phyloP scores from a whole-genome alignment of 2,113 vertebrate species.

The Cyprinodon brontotheroides region DNA sequence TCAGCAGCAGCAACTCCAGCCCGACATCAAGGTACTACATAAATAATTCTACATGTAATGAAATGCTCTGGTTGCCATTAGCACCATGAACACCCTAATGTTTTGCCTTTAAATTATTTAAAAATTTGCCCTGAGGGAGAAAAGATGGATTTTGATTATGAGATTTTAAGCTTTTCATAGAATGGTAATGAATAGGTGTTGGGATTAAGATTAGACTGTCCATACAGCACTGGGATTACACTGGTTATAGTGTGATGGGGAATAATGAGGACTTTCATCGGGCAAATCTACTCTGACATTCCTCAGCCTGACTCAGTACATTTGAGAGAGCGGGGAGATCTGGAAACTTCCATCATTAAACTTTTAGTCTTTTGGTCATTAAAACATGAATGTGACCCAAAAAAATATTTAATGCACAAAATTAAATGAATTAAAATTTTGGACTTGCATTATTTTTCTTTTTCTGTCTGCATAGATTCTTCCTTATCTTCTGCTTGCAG shows the following conservation, averaged over 20 bases:
- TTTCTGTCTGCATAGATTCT: slow-evolving; percentile 14
- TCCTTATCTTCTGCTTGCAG: slow-evolving; percentile 9
- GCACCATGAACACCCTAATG: not conserved
- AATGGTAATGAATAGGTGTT: slow-evolving; percentile 22
- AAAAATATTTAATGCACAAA: slow-evolving; percentile 1
- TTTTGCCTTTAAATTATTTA: slow-evolving; percentile 1
- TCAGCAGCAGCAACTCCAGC: slow-evolving; percentile 90
- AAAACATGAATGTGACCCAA: slow-evolving; percentile 17
- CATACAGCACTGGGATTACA: slow-evolving; percentile 59
- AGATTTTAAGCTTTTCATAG: slow-evolving; percentile 21
- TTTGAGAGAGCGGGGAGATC: not conserved
- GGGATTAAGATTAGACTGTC: slow-evolving; percentile 50
- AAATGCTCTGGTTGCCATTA: not conserved
- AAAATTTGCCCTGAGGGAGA: not conserved
- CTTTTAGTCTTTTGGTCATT: slow-evolving; percentile 39
- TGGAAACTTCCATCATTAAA: slow-evolving; percentile 32
- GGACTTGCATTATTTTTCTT: not conserved
- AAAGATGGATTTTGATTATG: slow-evolving; percentile 8
- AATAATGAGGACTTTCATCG: slow-evolving; percentile 57
- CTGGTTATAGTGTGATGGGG: slow-evolving; percentile 54
- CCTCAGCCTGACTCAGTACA: slow-evolving; percentile 3
- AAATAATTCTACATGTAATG: not conserved
- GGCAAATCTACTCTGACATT: slow-evolving; percentile 43
- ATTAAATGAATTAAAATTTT: not conserved
- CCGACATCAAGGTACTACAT: slow-evolving; percentile 84